Evolutionary conservation across 92 coral and sea anemone genomes (phyloP), one percentile per base, ranked within the genome.

Genomic region (Heteractis magnifica): DNA sequence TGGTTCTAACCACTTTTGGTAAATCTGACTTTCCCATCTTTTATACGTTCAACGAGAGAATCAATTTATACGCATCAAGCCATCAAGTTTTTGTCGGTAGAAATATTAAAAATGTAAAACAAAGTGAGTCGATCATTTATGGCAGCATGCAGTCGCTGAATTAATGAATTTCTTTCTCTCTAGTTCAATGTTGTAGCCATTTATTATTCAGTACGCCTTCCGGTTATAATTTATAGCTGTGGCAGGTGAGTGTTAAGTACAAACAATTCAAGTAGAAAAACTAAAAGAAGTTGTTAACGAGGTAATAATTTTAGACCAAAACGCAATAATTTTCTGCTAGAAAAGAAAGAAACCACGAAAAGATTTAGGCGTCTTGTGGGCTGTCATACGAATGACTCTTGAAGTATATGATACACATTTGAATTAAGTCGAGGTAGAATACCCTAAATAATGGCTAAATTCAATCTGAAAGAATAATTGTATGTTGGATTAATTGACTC

Each of bases 1-100:
- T 80, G 13, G 83, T 80, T 34, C 51, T 80, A 3, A 18, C 83
- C 16, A 80, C 52, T 80, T 65, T 80, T 6, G 78, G 78, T 0
- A 75, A 41, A 7, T 75, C 53, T 49, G 23, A 16, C 21, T 51
- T 79, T 60, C 50, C 52, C 72, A 79, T 79, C 44, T 79, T 60
- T 50, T 50, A 55, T 3, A 9, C 26, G 20, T 9, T 4, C 64
- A 58, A 58, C 8, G 64, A n/a, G 7, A 62, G 20, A 62, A 62
- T 62, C 2, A 34, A 2, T 34, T 34, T 34, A 34, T 34, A 34
- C 44, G n/a, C 65, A 59, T 1, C n/a, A 13, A n/a, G 65, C 7
- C 7, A 10, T 12, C 13, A 56, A 56, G 5, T 18, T 56, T 12
- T 34, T 34, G 44, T 34, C 44, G 44, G 62, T 10, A 62, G 1